A percentile compares a stretch with the other conserved stretches of the same genome.
phyloP scores from a whole-genome alignment of 2,888 invertebrate genomes.

The Melinaea menophilus region DNA sequence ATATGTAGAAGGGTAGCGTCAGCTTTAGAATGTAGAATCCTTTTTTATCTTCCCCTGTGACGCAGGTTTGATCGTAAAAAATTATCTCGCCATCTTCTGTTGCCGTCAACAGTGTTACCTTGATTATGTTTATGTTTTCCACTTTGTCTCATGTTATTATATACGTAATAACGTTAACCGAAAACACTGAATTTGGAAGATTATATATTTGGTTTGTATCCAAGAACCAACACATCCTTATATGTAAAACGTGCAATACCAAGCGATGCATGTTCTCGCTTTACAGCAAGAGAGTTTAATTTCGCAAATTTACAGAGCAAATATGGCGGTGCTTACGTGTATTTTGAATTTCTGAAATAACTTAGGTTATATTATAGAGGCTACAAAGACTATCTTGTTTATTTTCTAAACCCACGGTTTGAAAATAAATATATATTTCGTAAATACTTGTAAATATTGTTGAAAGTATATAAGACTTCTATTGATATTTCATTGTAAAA shows the following conservation, averaged over 20 bases:
- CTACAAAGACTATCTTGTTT: background rate
- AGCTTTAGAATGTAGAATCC: too few relatives aligned
- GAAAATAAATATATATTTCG: too few relatives aligned
- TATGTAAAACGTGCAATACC: background rate
- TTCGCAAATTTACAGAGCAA: slow-evolving; percentile 17
- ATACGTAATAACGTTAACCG: too few relatives aligned
- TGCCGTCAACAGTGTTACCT: too few relatives aligned
- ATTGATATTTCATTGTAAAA: too few relatives aligned
- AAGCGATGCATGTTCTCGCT: slow-evolving; percentile 16
- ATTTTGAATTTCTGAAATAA: background rate
- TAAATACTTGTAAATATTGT: too few relatives aligned
- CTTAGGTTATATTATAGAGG: background rate
- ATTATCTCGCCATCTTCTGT: background rate
- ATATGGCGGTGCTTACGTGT: slow-evolving; percentile 11
- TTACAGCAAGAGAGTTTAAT: slow-evolving; percentile 17
- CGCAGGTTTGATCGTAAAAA: slow-evolving; percentile 1
- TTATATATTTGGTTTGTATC: background rate
- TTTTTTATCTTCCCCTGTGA: background rate
- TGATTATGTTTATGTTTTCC: too few relatives aligned
- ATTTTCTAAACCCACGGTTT: too few relatives aligned
- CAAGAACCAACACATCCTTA: background rate
- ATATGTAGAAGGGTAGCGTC: too few relatives aligned
- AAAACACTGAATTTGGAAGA: background rate
- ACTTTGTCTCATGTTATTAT: too few relatives aligned
- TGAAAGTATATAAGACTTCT: too few relatives aligned